Evolutionary conservation across 92 coral and sea anemone species (phyloP).

Genomic region (Epizoanthus stellaris): DNA sequence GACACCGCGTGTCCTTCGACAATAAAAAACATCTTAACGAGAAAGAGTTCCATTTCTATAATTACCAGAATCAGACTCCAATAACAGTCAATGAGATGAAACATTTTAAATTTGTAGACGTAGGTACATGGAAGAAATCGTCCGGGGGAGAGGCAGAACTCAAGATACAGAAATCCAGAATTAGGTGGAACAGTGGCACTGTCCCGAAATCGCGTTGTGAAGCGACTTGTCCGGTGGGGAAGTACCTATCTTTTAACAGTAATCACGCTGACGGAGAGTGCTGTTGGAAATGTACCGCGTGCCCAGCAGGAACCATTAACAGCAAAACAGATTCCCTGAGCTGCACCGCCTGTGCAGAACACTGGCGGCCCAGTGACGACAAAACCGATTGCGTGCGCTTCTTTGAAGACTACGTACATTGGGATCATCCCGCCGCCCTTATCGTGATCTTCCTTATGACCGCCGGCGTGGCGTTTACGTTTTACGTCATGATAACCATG

Average conservation of each 20-base stretch:
- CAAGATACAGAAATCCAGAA: slow-evolving; percentile 41
- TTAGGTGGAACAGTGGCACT: slow-evolving; percentile 78
- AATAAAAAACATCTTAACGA: slow-evolving; percentile 60
- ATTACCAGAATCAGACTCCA: slow-evolving; percentile 66
- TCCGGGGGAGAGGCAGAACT: slow-evolving; percentile 46
- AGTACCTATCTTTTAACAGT: slow-evolving; percentile 50
- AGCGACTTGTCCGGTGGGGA: slow-evolving; percentile 74
- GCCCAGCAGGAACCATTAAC: slow-evolving; percentile 72
- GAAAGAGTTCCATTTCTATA: slow-evolving; percentile 65
- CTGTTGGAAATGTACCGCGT: slow-evolving; percentile 90
- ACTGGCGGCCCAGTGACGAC: slow-evolving; percentile 67
- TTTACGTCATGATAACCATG: slow-evolving; percentile 78
- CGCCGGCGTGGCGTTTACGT: slow-evolving; percentile 80
- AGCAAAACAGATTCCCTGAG: slow-evolving; percentile 58
- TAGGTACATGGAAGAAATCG: slow-evolving; percentile 74
- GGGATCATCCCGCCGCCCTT: slow-evolving; percentile 90
- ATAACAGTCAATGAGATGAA: slow-evolving; percentile 52
- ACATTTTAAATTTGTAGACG: slow-evolving; percentile 58
- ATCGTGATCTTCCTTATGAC: slow-evolving; percentile 90
- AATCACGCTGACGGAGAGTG: slow-evolving; percentile 69
- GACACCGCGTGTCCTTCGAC: slow-evolving; percentile 76
- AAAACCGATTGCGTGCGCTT: slow-evolving; percentile 75
- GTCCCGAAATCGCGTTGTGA: slow-evolving; percentile 80
- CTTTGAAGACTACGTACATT: slow-evolving; percentile 88
- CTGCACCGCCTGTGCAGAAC: slow-evolving; percentile 78